Percentiles rank a stretch among this genome's conserved stretches.
phyloP scores from a whole-genome alignment of 2,888 invertebrate genomes.

The Lottia scabra region DNA sequence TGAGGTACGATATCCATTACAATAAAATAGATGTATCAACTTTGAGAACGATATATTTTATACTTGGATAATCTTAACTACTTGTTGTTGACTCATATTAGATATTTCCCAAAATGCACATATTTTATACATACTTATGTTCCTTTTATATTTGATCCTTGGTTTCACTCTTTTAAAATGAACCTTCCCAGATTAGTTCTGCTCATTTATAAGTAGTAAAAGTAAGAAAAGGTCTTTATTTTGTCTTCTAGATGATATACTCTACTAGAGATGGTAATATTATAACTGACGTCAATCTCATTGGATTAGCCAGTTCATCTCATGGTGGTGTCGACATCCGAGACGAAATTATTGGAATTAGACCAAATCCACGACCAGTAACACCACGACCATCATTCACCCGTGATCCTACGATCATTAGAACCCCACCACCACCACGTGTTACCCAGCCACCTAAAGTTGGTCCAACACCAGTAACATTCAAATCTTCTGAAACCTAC shows the following conservation, averaged over 20 bases:
- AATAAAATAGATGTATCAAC: not conserved
- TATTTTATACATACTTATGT: too few species aligned
- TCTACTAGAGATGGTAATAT: slow-evolving; percentile 7
- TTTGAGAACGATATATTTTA: too few species aligned
- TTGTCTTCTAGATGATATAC: slow-evolving; percentile 16
- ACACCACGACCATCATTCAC: slow-evolving; percentile 6
- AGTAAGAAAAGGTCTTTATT: not conserved
- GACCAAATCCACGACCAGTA: not conserved
- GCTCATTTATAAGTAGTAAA: too few species aligned
- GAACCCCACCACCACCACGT: slow-evolving; percentile 15
- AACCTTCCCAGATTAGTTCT: too few species aligned
- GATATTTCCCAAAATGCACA: too few species aligned
- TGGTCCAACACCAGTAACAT: slow-evolving; percentile 28
- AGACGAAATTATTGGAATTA: not conserved
- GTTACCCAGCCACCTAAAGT: slow-evolving; percentile 12
- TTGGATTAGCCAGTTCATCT: not conserved
- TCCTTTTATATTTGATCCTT: too few species aligned
- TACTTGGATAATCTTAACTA: too few species aligned
- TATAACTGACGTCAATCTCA: not conserved
- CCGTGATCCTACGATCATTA: slow-evolving; percentile 10
- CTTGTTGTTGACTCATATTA: too few species aligned
- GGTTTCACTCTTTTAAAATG: too few species aligned
- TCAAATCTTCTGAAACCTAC: slow-evolving; percentile 19
- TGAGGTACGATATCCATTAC: slow-evolving; percentile 44
- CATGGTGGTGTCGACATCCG: not conserved